phyloP scores from a whole-genome alignment of 2,113 vertebrate genomes.

The Crocuta crocuta region DNA sequence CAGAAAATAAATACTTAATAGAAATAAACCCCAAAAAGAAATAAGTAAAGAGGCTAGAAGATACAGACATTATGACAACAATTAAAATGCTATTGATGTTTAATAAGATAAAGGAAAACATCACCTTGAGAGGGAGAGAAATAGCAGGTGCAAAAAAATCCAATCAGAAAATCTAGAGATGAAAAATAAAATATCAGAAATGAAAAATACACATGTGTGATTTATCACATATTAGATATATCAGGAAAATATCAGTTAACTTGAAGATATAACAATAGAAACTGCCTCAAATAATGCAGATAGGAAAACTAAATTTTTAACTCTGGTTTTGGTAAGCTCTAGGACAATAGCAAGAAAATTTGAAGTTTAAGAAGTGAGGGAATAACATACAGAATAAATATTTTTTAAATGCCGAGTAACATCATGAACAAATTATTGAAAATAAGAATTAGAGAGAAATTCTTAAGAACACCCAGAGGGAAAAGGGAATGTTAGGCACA shows the following conservation, averaged over 20 bases:
- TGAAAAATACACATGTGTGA: neutral
- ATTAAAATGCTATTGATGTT: neutral
- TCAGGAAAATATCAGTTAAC: neutral
- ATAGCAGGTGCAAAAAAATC: neutral
- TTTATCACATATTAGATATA: neutral
- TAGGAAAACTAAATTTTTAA: neutral
- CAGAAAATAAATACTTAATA: neutral
- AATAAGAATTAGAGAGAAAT: neutral
- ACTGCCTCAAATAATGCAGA: neutral
- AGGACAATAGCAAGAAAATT: neutral
- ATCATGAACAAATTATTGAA: neutral
- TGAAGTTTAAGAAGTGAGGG: neutral
- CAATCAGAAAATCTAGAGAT: neutral
- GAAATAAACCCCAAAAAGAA: neutral
- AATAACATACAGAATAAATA: neutral
- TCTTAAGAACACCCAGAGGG: neutral
- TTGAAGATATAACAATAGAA: neutral
- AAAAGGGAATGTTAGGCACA: neutral
- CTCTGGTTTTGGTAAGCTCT: neutral
- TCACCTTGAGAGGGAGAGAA: neutral
- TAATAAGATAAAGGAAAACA: neutral
- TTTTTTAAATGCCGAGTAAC: neutral
- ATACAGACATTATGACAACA: neutral
- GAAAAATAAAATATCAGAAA: constrained; percentile 2
- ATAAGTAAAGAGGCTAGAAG: neutral